phyloP scores from a whole-genome alignment of 2,888 invertebrate genomes.

The Spatulosminthurus flaviceps region DNA sequence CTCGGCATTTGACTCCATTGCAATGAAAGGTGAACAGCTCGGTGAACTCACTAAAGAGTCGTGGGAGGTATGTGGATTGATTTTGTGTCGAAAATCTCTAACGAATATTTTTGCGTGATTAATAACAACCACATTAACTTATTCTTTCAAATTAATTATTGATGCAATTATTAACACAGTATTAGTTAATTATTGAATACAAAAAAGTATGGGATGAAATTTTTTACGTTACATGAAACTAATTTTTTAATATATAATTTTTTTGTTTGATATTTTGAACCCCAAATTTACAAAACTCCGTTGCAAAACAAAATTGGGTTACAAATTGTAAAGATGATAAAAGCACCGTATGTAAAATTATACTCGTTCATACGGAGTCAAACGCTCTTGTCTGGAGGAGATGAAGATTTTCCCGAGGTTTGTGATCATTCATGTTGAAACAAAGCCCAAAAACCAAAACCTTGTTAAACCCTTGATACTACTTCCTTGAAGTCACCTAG shows the following conservation, averaged over 20 bases:
- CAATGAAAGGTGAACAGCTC: constrained; percentile 71
- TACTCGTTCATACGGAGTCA: constrained; percentile 85
- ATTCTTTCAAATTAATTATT: neutral
- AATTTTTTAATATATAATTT: constrained; percentile 26
- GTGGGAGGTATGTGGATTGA: constrained; percentile 83
- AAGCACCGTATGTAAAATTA: constrained; percentile 95
- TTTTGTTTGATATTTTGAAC: constrained; percentile 27
- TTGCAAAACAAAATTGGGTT: constrained; percentile 65
- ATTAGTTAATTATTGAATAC: neutral
- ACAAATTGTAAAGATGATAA: constrained; percentile 80
- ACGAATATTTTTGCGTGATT: neutral
- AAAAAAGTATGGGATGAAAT: constrained; percentile 15
- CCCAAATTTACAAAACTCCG: constrained; percentile 26
- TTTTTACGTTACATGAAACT: constrained; percentile 24
- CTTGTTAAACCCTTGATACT: neutral
- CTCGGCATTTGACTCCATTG: constrained; percentile 48
- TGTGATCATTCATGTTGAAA: constrained; percentile 42
- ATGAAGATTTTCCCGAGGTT: constrained; percentile 53
- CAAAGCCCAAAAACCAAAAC: constrained; percentile 28
- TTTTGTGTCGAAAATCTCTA: neutral
- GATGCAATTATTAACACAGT: constrained; percentile 1
- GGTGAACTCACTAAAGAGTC: constrained; percentile 86
- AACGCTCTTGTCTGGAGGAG: constrained; percentile 65
- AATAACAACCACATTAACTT: neutral
- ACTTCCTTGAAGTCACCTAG: constrained; percentile 12